A percentile compares a stretch with the other conserved stretches of the same genome.
Evolutionary conservation across 2,797 vertebrate species (phyloP).

Genomic region (Distichodus sexfasciatus): DNA sequence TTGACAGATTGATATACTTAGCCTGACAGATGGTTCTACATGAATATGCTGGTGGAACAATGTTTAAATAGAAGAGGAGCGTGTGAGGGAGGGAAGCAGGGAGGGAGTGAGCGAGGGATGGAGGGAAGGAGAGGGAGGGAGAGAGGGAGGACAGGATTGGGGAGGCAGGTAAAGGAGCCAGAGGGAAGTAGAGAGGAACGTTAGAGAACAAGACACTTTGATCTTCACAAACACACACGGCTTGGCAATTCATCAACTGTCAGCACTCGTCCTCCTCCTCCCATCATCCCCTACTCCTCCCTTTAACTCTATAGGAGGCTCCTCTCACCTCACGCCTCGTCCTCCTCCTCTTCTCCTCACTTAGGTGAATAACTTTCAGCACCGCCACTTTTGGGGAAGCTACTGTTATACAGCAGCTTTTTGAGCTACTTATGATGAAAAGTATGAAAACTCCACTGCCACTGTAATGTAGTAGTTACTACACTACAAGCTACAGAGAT

Average conservation of each 20-base stretch:
- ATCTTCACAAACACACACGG: constrained; percentile 60
- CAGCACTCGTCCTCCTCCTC: constrained; percentile 47
- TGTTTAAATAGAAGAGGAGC: constrained; percentile 40
- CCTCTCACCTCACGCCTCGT: too few relatives aligned
- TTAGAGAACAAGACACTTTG: constrained; percentile 52
- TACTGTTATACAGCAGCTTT: too few relatives aligned
- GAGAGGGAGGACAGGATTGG: constrained; percentile 24
- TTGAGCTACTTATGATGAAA: too few relatives aligned
- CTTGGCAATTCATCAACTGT: constrained; percentile 63
- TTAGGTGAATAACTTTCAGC: constrained; percentile 2
- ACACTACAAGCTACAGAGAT: too few relatives aligned
- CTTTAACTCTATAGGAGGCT: not conserved
- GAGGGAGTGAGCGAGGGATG: constrained; percentile 20
- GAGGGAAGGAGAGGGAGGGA: not conserved
- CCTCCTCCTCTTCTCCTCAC: not conserved
- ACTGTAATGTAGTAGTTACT: too few relatives aligned
- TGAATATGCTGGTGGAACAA: constrained; percentile 54
- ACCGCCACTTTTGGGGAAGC: too few relatives aligned
- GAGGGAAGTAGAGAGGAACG: constrained; percentile 37
- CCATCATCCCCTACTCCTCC: not conserved
- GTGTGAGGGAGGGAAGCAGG: not conserved
- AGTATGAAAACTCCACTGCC: too few relatives aligned
- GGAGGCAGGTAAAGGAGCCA: constrained; percentile 37
- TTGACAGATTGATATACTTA: constrained; percentile 59
- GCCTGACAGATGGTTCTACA: constrained; percentile 56